These are phyloP conservation scores for Bagarius yarrelli DNA, from an alignment of 2,113 vertebrate species.

Conservation along the genomic window DNA sequence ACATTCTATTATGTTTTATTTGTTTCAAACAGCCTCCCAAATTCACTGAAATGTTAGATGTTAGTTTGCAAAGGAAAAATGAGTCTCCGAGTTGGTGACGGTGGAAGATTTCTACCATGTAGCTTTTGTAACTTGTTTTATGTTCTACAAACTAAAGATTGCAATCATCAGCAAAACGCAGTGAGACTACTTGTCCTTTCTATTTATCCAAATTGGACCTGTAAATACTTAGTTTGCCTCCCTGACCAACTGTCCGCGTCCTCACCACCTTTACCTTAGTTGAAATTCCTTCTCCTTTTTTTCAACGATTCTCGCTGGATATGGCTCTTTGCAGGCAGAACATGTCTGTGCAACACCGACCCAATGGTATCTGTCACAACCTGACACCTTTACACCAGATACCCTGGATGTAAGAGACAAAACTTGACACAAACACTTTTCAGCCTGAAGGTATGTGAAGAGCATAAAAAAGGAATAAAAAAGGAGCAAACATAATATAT, in stretches of 20 bases:
- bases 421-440: constrained; percentile 34
- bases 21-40: too few relatives aligned
- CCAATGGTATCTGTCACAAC: constrained; percentile 15
- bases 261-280: background rate
- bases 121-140: too few relatives aligned
- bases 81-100: too few relatives aligned
- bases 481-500: constrained; percentile 3
- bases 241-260: background rate
- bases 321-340: constrained; percentile 23
- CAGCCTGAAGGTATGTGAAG: constrained; percentile 23
- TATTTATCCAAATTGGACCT: too few relatives aligned
- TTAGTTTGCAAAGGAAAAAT: too few relatives aligned
- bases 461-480: background rate
- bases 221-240: too few relatives aligned
- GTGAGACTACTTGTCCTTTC: too few relatives aligned
- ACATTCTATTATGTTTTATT: too few relatives aligned
- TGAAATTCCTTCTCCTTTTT: background rate
- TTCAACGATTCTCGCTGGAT: constrained; percentile 1
- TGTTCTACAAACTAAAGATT: too few relatives aligned
- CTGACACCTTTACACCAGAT: constrained; percentile 11
- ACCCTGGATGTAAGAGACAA: constrained; percentile 14
- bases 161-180: too few relatives aligned
- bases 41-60: too few relatives aligned
- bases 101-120: too few relatives aligned
- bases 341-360: constrained; percentile 30